Conservation (phyloP, 2,888 invertebrate genomes). For the Zygaena filipendulae region DNA sequence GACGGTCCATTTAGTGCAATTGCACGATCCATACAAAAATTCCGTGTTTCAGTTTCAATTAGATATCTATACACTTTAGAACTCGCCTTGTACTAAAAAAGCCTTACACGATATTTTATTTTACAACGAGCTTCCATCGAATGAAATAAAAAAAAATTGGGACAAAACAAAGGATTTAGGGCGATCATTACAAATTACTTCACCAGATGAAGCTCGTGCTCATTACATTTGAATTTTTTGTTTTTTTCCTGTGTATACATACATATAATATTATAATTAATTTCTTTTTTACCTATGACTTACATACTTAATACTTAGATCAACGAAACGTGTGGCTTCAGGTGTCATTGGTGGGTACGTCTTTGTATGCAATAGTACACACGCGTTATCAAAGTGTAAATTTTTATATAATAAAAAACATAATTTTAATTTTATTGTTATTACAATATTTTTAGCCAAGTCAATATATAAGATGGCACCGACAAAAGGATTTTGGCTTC, state of each 20-base stretch:
- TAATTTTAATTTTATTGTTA: constrained; percentile 18
- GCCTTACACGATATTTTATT: constrained; percentile 51
- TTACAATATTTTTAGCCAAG: constrained; percentile 21
- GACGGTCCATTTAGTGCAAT: constrained; percentile 24
- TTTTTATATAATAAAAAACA: constrained; percentile 29
- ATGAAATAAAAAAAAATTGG: constrained; percentile 50
- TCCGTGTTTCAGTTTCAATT: constrained; percentile 20
- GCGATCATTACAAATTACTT: constrained; percentile 25
- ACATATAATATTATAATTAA: no score
- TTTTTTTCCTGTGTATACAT: constrained; percentile 40
- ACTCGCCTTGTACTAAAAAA: no score
- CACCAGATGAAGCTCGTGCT: constrained; percentile 50
- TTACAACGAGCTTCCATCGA: constrained; percentile 46
- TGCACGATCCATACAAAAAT: constrained; percentile 24
- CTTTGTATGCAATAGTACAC: constrained; percentile 46
- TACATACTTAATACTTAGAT: constrained; percentile 64
- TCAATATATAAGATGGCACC: constrained; percentile 30
- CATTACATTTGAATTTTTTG: no score
- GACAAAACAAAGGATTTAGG: no score
- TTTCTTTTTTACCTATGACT: constrained; percentile 61
- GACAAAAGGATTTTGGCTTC: constrained; percentile 37
- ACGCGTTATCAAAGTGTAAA: constrained; percentile 35
- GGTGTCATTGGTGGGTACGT: constrained; percentile 64
- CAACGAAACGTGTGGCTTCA: constrained; percentile 60
- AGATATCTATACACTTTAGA: constrained; percentile 41